These are phyloP conservation scores for Montipora capitata DNA, from an alignment of 92 coral and sea anemone genomes.

Conservation along the genomic window DNA sequence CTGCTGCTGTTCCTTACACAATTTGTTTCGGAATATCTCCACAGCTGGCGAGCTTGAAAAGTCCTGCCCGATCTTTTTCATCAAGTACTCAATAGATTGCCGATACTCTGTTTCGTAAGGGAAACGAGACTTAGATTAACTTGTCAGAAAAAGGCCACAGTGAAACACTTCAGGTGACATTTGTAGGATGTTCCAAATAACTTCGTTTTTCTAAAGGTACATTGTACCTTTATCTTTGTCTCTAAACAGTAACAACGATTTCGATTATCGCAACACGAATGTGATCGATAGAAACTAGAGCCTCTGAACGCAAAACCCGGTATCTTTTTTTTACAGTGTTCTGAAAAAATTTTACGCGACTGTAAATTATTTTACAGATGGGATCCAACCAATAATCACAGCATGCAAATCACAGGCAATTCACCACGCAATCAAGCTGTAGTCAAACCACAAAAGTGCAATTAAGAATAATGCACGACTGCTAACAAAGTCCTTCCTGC, in stretches of 20 bases:
- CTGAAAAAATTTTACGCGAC: not conserved
- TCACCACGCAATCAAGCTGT: not conserved
- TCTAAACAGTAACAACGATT: not conserved
- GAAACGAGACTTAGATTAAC: slow-evolving; percentile 3
- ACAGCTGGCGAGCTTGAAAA: not conserved
- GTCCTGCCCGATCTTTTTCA: slow-evolving; percentile 14
- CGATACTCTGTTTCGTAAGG: not conserved
- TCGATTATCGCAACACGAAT: not conserved
- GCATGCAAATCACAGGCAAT: slow-evolving; percentile 29
- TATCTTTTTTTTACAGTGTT: not conserved
- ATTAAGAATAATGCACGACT: too few relatives aligned
- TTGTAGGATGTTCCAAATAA: slow-evolving; percentile 24
- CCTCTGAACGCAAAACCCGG: not conserved
- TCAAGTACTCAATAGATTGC: slow-evolving; percentile 15
- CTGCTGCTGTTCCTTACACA: not conserved
- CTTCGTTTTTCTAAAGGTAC: not conserved
- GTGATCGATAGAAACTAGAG: not conserved
- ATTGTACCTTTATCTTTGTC: not conserved
- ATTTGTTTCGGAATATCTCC: not conserved
- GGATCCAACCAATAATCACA: not conserved
- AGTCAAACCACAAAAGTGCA: slow-evolving; percentile 8
- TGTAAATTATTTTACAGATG: slow-evolving; percentile 28
- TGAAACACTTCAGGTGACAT: slow-evolving; percentile 12
- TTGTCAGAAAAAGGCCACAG: slow-evolving; percentile 9
- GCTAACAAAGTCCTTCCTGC: not conserved